These are phyloP conservation scores for Lapara coniferarum DNA, from an alignment of 2,888 invertebrate genomes.

Conservation along the genomic window DNA sequence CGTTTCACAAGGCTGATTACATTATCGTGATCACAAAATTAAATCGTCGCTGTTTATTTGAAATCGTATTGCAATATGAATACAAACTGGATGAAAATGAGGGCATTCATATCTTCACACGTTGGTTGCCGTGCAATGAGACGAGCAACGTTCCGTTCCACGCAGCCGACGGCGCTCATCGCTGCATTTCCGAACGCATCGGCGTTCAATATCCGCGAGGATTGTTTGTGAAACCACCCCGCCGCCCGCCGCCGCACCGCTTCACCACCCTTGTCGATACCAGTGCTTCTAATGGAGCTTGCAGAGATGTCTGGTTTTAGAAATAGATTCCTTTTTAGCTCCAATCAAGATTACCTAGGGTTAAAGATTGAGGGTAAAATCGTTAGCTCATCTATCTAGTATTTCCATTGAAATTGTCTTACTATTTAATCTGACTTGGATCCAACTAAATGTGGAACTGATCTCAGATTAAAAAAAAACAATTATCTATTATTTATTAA, in stretches of 20 bases:
- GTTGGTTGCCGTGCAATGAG: constrained; percentile 66
- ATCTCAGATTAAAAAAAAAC: too few relatives aligned
- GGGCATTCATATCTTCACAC: constrained; percentile 72
- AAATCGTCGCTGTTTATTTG: constrained; percentile 1
- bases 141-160: constrained; percentile 64
- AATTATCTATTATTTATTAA: too few relatives aligned
- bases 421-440: neutral
- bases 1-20: constrained; percentile 8
- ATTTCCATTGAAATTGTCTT: neutral
- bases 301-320: constrained; percentile 64
- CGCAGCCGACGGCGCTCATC: constrained; percentile 68
- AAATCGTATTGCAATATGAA: constrained; percentile 47
- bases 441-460: too few relatives aligned
- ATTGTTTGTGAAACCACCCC: constrained; percentile 75
- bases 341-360: constrained; percentile 20
- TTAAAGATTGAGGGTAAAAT: constrained; percentile 4
- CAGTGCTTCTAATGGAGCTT: constrained; percentile 60
- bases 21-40: constrained; percentile 16
- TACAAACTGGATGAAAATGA: constrained; percentile 67
- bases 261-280: constrained; percentile 46
- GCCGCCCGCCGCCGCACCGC: constrained; percentile 43
- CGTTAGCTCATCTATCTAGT: neutral
- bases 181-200: constrained; percentile 81
- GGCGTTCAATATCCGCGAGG: constrained; percentile 81
- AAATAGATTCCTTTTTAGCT: constrained; percentile 57